Evolutionary conservation across 2,888 invertebrate genomes (phyloP).

Genomic region (Notodonta dromedarius): DNA sequence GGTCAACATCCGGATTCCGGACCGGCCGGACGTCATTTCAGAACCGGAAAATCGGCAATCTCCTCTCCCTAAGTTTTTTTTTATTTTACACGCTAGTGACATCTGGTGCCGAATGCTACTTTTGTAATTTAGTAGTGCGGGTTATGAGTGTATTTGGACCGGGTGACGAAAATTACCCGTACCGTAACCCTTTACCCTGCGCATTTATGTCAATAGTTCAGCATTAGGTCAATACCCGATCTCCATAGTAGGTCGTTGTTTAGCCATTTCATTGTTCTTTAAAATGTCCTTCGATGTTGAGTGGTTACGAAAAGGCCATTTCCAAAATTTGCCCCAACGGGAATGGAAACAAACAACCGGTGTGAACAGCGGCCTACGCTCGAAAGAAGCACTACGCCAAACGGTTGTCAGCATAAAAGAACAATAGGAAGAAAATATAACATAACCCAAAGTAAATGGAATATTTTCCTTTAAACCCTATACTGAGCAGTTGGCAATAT

Average conservation of each 20-base stretch:
- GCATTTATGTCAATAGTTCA: not conserved
- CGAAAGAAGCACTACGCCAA: not conserved
- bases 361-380: no score
- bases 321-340: no score
- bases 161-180: not conserved
- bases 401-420: conserved; percentile 7
- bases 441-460: conserved; percentile 30
- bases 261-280: no score
- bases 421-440: conserved; percentile 9
- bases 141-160: not conserved
- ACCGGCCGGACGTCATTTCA: conserved; percentile 77
- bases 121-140: not conserved
- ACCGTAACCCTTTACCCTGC: not conserved
- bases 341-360: no score
- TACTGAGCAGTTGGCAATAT: conserved; percentile 49
- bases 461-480: conserved; percentile 47
- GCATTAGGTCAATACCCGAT: no score
- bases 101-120: not conserved
- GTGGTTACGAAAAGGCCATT: no score
- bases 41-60: conserved; percentile 81
- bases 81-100: conserved; percentile 42
- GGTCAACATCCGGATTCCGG: conserved; percentile 78
- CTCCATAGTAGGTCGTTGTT: no score
- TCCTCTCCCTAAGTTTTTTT: conserved; percentile 60
- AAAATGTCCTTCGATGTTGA: no score